phyloP scores from a whole-genome alignment of 2,113 vertebrate species.

The Boulengerochromis microlepis region DNA sequence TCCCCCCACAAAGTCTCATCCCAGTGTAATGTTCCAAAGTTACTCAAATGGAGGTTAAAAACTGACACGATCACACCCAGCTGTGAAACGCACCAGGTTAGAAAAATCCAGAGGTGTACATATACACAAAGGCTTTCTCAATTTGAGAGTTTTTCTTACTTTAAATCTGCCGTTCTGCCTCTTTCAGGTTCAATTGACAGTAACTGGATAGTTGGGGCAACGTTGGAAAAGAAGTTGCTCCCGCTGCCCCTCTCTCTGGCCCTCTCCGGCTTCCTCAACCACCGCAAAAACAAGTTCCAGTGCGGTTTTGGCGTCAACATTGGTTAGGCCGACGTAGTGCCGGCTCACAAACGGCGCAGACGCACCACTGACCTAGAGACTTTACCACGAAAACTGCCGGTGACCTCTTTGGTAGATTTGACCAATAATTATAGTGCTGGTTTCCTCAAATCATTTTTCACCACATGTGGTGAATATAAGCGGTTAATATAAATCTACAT shows the following conservation, averaged over 20 bases:
- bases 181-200: slow-evolving; percentile 80
- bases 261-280: slow-evolving; percentile 85
- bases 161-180: neutral
- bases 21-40: neutral
- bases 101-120: neutral
- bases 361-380: neutral
- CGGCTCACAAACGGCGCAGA: neutral
- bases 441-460: neutral
- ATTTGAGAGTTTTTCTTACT: fast-evolving
- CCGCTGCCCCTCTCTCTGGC: slow-evolving; percentile 83
- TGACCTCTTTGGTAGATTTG: neutral
- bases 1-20: fast-evolving
- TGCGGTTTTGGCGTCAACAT: slow-evolving; percentile 86
- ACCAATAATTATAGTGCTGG: neutral
- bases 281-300: slow-evolving; percentile 86
- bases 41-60: neutral
- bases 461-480: neutral
- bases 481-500: neutral
- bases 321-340: slow-evolving; percentile 58
- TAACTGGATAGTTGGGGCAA: slow-evolving; percentile 85
- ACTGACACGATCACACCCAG: fast-evolving
- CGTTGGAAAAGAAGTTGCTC: slow-evolving; percentile 82
- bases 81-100: neutral
- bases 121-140: neutral
- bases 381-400: neutral